Evolutionary conservation across 1,140 invertebrate genomes (phyloP).

Genomic region (Drosophila miranda): DNA sequence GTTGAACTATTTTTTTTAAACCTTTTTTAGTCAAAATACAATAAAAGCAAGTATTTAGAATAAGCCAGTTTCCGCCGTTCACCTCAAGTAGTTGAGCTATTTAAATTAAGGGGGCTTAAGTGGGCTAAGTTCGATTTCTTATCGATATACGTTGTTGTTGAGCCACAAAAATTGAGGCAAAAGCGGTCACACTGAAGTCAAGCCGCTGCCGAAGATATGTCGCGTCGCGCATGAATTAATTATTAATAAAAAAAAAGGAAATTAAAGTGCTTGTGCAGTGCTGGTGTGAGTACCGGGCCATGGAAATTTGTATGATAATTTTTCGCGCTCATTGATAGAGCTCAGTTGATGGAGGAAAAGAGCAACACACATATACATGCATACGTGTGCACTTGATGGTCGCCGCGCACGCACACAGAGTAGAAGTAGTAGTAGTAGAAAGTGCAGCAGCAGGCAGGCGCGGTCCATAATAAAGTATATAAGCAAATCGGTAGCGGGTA

Average conservation of each 20-base stretch:
- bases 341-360: not conserved
- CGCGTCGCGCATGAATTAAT: conserved; percentile 50
- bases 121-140: too few relatives aligned
- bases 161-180: too few relatives aligned
- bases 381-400: conserved; percentile 48
- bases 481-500: conserved; percentile 19
- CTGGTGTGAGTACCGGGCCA: conserved; percentile 24
- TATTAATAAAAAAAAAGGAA: conserved; percentile 27
- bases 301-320: not conserved
- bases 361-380: conserved; percentile 13
- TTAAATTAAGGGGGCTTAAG: too few relatives aligned
- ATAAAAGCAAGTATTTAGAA: too few relatives aligned
- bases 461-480: conserved; percentile 41
- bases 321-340: conserved; percentile 8
- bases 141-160: too few relatives aligned
- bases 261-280: conserved; percentile 47
- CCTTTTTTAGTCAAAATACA: too few relatives aligned
- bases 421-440: conserved; percentile 55
- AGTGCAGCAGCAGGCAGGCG: conserved; percentile 58
- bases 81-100: too few relatives aligned
- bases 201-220: conserved; percentile 21
- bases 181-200: too few relatives aligned
- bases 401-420: conserved; percentile 20
- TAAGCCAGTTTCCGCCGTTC: too few relatives aligned
- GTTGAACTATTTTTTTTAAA: too few relatives aligned